Evolutionary conservation across 2,797 vertebrate species (phyloP), one percentile per base, ranked within the genome.

Genomic region (Molossus alvarezi): DNA sequence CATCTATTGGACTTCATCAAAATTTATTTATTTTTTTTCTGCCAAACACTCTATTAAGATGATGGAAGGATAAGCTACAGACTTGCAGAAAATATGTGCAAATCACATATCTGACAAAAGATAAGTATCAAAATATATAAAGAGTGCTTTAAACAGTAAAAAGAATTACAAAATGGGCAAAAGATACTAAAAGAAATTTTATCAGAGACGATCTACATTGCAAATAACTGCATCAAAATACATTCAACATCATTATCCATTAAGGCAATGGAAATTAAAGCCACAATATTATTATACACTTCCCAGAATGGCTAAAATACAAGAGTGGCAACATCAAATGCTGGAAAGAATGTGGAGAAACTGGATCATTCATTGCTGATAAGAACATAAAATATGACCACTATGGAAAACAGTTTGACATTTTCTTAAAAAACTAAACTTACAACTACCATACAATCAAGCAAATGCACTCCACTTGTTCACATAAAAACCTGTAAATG

Each of bases 121-220:
- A 45, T 45, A 45, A 45, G 41, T 45, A 45, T 45, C 41, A 45
- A 27, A 53, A 62, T 51, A 64, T 41, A 57, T 45, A 45, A 77
- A 15, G 51, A 69, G 51, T 21, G 60, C 55, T 37, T 6, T 41
- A 83, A 91, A 91, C 6, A 62, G 62, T 9, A n/a, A 85, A 75
- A 75, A 73, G 64, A 33, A 58, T 57, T 55, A 75, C 23, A 83
- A 75, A 84, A 65, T 55, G 13, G 58, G 15, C 27, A 75, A 65
- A 84, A 91, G 23, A 75, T 84, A 57, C 23, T 75, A 60, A 58
- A 20, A 83, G 69, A 75, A 25, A 91, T 75, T 75, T 84, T 25
- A 65, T 53, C 33, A 84, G 64, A 83, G 25, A 53, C 9, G 13
- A 91, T 64, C 71, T 65, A 53, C 11, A 53, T 37, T 57, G n/a